Evolutionary conservation across 2,888 invertebrate genomes (phyloP).

Genomic region (Eustalomyia histrio): DNA sequence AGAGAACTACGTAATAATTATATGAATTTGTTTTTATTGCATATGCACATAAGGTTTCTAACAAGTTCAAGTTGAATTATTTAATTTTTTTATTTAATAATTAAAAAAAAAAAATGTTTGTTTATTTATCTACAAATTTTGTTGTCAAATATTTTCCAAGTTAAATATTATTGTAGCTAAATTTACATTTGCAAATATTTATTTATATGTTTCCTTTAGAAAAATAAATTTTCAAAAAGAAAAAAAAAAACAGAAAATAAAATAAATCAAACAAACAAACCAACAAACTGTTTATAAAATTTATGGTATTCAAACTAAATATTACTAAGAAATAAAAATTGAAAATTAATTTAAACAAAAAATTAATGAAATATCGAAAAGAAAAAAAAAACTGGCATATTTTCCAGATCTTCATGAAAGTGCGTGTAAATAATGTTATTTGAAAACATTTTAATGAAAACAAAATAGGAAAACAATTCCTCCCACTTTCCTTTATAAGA

Average conservation of each 20-base stretch:
- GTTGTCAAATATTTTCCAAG: slow-evolving; percentile 23
- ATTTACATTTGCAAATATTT: slow-evolving; percentile 48
- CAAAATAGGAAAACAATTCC: slow-evolving; percentile 6
- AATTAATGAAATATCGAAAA: slow-evolving; percentile 1
- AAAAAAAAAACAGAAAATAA: slow-evolving; percentile 1
- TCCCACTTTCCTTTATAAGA: slow-evolving; percentile 10
- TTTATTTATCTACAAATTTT: slow-evolving; percentile 13
- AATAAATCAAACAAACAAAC: slow-evolving; percentile 29
- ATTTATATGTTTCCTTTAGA: slow-evolving; percentile 50
- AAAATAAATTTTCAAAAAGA: slow-evolving; percentile 34
- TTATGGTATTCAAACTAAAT: background rate
- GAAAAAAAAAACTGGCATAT: slow-evolving; percentile 21
- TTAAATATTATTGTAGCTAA: slow-evolving; percentile 26
- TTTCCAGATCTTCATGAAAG: slow-evolving; percentile 26
- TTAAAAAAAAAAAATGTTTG: slow-evolving; percentile 9
- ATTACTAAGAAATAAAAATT: slow-evolving; percentile 12
- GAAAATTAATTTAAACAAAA: slow-evolving; percentile 43
- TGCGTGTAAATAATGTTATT: slow-evolving; percentile 41
- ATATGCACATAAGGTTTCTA: background rate
- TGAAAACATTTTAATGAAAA: slow-evolving; percentile 1
- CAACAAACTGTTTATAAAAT: background rate
- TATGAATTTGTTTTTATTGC: background rate
- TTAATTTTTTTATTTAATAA: background rate
- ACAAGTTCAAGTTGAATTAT: slow-evolving; percentile 27
- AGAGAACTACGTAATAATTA: background rate